Percentiles rank a stretch among this genome's conserved stretches.
phyloP scores from a whole-genome alignment of 2,113 vertebrate species.

The Anarhynchus alexandrinus region DNA sequence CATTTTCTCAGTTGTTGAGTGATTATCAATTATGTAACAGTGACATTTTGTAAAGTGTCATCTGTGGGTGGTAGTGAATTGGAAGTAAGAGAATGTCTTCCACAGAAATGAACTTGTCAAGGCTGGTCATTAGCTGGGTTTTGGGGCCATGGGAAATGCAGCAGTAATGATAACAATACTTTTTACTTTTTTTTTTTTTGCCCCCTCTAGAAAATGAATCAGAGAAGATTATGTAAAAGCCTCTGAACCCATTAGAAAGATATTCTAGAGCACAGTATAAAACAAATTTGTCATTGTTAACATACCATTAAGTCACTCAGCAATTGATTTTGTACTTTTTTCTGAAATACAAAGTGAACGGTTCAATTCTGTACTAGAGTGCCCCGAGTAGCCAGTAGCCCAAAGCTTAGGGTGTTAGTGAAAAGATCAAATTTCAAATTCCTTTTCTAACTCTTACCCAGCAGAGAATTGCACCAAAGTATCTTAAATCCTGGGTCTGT shows the following conservation, averaged over 20 bases:
- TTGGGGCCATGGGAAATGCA: conserved; percentile 39
- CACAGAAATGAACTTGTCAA: conserved; percentile 67
- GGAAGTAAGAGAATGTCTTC: conserved; percentile 69
- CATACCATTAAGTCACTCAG: neutral
- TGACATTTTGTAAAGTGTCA: conserved; percentile 69
- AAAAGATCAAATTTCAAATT: neutral
- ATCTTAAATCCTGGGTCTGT: neutral
- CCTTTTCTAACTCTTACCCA: neutral
- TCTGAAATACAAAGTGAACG: neutral
- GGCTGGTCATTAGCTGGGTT: conserved; percentile 55
- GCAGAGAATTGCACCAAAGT: neutral
- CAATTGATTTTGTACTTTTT: neutral
- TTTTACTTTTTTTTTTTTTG: neutral
- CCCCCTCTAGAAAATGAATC: neutral
- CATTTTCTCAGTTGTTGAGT: conserved; percentile 70
- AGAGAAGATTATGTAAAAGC: neutral
- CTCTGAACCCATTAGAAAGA: neutral
- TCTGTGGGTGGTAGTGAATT: conserved; percentile 63
- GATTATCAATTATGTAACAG: conserved; percentile 70
- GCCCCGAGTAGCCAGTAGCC: neutral
- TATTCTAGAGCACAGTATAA: neutral
- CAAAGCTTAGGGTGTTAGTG: neutral
- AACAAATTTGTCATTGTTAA: neutral
- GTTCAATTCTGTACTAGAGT: neutral
- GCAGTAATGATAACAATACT: conserved; percentile 14